phyloP scores from a whole-genome alignment of 2,113 vertebrate species.

The Saccopteryx bilineata region DNA sequence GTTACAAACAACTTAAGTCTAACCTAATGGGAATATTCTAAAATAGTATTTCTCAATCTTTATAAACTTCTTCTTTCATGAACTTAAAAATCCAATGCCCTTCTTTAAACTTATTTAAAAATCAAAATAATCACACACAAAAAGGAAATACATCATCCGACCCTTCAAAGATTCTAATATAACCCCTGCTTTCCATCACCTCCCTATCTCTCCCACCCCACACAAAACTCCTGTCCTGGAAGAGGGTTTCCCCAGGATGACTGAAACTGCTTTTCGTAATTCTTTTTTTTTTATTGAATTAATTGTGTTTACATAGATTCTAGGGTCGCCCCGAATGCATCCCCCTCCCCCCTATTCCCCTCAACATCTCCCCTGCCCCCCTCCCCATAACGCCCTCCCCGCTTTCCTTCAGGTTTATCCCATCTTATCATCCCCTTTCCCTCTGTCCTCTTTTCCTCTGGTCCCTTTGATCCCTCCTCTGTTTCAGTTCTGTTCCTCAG shows the following conservation, averaged over 20 bases:
- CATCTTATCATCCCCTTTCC: no score
- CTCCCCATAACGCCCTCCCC: no score
- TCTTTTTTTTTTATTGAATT: no score
- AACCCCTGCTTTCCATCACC: neutral
- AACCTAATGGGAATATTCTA: neutral
- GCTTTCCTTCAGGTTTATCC: no score
- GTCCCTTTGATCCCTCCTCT: no score
- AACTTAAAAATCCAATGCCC: neutral
- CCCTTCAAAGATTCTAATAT: neutral
- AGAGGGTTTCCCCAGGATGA: neutral
- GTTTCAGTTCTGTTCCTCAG: no score
- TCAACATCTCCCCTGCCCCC: no score
- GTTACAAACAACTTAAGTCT: neutral
- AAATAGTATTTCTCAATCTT: neutral
- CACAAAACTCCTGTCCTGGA: neutral
- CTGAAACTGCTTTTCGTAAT: neutral
- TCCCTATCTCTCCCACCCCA: no score
- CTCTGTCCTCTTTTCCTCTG: no score
- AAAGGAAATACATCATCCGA: neutral
- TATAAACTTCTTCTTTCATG: neutral
- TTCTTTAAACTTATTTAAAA: constrained; percentile 11
- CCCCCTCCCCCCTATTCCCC: no score
- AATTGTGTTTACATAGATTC: no score
- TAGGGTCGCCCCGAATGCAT: no score
- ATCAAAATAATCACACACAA: neutral